A percentile compares a stretch with the other conserved stretches of the same genome.
phyloP scores from a whole-genome alignment of 1,140 invertebrate genomes.

The Drosophila micromelanica region DNA sequence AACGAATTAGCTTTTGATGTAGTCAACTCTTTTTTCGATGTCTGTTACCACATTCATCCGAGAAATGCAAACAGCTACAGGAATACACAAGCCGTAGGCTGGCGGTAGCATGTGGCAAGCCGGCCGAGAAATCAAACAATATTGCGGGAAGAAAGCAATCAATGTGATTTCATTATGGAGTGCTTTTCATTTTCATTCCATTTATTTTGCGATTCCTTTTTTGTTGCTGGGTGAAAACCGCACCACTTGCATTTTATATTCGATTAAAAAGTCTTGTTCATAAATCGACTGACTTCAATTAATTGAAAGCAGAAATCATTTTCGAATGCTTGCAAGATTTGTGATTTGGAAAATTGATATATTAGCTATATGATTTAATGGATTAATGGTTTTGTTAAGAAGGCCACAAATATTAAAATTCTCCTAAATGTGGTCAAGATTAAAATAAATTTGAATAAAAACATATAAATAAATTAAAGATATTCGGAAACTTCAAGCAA shows the following conservation, averaged over 20 bases:
- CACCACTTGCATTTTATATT: slow-evolving; percentile 12
- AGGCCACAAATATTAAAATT: neutral
- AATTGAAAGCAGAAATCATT: slow-evolving; percentile 2
- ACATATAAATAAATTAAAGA: neutral
- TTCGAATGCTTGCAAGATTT: neutral
- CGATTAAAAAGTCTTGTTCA: neutral
- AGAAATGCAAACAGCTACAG: slow-evolving; percentile 7
- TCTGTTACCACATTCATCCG: neutral
- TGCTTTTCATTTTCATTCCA: slow-evolving; percentile 38
- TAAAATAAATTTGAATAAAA: neutral
- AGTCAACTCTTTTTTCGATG: slow-evolving; percentile 8
- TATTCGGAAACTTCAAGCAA: neutral
- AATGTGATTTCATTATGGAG: slow-evolving; percentile 67
- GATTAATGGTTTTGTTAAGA: neutral
- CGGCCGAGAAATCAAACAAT: slow-evolving; percentile 44
- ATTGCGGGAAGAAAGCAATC: slow-evolving; percentile 59
- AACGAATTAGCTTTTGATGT: slow-evolving; percentile 30
- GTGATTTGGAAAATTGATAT: neutral
- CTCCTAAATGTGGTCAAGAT: neutral
- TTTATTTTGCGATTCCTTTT: slow-evolving; percentile 2
- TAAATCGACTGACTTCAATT: neutral
- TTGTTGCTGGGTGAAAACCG: slow-evolving; percentile 6
- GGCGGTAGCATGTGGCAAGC: neutral
- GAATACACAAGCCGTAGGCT: neutral
- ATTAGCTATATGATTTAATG: neutral